Base-by-base conservation (phyloP, 2,113 vertebrate genomes). In the Coptodon rendalli region DNA sequence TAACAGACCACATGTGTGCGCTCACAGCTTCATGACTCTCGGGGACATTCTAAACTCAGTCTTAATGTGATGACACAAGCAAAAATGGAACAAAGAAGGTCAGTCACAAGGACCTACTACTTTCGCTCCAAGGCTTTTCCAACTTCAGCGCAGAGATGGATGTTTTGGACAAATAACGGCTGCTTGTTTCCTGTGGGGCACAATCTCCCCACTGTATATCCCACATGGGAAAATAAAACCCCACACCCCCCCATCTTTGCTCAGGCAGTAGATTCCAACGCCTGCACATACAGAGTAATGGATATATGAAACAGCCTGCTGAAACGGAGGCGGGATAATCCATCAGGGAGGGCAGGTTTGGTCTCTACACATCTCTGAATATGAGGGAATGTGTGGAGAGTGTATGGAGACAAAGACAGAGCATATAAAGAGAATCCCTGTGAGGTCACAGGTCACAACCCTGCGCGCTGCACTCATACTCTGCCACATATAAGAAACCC, bases 361-460 rank as follows among this genome's bases (percentile, higher is more conserved):
- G 27, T 54, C 31, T 86, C 56, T 3, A 4, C 38, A 36, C 71
- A 19, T 80, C 61, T 84, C 12, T 63, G 54, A 57, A 73, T 12
- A 16, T 45, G 31, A 31, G 53, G 24, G 19, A 54, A 81, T 10
- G 59, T 38, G 24, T 27, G 61, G 13, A 22, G 61, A 17, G 56
- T 4, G 50, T 31, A 13, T 19, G 24, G 50, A 66, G 19, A 81
- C 78, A 45, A 17, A 73, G 68, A 27, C n/a, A 24, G 38, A 73
- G 22, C 14, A 45, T 27, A 2, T 48, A 48, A 29, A 78, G 71
- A 78, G 71, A 78, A 4, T 92, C 82, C 85, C 71, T 89, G 38
- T 34, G 78, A 79, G 92, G 92, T 92, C 89, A 90, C 14, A 93
- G 93, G 89, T 92, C 80, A 57, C 36, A 34, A 80, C 85, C 40